These are phyloP conservation scores for Phoxinus dragarum DNA, from an alignment of 2,797 vertebrate genomes.

Conservation along the genomic window DNA sequence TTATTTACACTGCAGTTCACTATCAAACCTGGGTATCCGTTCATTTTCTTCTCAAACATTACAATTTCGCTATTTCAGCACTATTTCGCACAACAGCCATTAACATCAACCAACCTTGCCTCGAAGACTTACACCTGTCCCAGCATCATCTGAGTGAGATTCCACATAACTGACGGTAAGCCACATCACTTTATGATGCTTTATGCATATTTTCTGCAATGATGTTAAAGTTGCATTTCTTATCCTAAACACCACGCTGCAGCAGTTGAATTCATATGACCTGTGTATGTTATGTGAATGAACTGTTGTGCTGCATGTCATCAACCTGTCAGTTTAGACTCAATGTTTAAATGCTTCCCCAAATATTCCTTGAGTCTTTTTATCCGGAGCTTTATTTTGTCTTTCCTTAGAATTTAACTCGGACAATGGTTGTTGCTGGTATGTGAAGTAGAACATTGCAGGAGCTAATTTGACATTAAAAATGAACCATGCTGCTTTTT, in stretches of 20 bases:
- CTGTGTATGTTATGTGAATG: not conserved
- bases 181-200: not conserved
- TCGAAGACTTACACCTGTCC: constrained; percentile 40
- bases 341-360: not conserved
- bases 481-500: not conserved
- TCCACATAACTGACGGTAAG: constrained; percentile 5
- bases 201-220: not conserved
- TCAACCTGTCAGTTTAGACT: not conserved
- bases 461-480: not conserved
- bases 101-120: not conserved
- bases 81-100: not conserved
- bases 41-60: not conserved
- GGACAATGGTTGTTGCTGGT: not conserved
- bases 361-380: not conserved
- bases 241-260: not conserved
- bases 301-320: not conserved
- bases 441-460: not conserved
- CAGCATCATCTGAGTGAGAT: constrained; percentile 23
- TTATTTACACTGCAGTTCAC: not conserved
- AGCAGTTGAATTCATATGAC: not conserved
- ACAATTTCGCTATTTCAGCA: not conserved
- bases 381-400: not conserved
- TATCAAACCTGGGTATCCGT: not conserved
- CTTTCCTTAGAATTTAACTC: not conserved
- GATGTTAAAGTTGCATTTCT: not conserved